Evolutionary conservation across 2,113 vertebrate species (phyloP), one percentile per base, ranked within the genome.

Genomic region (Onychostruthus taczanowskii): DNA sequence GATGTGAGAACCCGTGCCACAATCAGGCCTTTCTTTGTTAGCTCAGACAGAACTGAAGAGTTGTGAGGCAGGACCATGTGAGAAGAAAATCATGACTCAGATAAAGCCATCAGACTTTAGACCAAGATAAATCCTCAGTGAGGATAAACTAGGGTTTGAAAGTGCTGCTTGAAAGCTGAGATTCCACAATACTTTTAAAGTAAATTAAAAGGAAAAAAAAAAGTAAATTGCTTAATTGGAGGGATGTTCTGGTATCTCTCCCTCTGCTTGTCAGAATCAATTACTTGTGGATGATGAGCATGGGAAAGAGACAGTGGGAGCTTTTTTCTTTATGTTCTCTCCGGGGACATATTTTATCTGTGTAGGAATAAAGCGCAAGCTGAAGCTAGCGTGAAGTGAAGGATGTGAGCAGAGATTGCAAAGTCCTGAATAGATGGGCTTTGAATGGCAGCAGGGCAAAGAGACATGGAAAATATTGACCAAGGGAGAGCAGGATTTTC

Each of bases 281-380:
- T 95, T 87, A 84, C 39, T 82, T 90, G 58, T 69, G 73, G 67
- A 30, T 89, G 66, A 84, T 66, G 61, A 96, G 44, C 61, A 83
- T 95, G 93, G 76, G 95, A 93, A 95, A 95, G 73, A 93, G 73
- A 16, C 68, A 92, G 77, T 87, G 92, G 86, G 83, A 94, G 49
- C 18, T 30, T 68, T 87, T 94, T 89, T 35, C 66, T 91, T 68
- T 73, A 27, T 85, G 26, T 62, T 76, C 44, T 89, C 81, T 93
- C 68, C 6, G 24, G 81, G 58, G 62, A 59, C 31, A 15, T 76
- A 47, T 86, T 87, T 94, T 87, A 80, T 92, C 79, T 78, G 18
- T 50, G 27, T 33, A 49, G 68, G 84, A 96, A 87, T 77, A 81
- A 87, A 70, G 64, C 64, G 41, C 67, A 78, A 69, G 49, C 69